Evolutionary conservation across 2,797 vertebrate species (phyloP), one percentile per base, ranked within the genome.

Genomic region (Florisuga fusca): DNA sequence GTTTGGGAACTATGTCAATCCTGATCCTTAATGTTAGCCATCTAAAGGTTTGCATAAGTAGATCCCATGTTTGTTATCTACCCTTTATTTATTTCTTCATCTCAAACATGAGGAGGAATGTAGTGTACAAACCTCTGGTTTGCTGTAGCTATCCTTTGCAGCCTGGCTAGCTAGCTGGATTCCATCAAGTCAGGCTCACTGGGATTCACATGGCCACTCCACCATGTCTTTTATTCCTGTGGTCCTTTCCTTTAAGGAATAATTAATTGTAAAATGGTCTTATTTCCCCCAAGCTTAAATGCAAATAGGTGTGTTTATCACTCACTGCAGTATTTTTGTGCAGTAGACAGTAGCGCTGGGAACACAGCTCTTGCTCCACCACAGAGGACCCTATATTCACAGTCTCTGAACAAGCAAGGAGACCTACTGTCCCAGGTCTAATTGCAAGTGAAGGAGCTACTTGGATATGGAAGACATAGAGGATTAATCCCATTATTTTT

Each of bases 401-500:
- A 22, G 31, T 31, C 18, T 41, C 31, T 74, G 6, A 15, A 15
- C 13, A 19, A 11, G 58, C 62, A 59, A 3, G 51, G 71, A 64
- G 59, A 59, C 29, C 26, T 51, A 10, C 57, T 80, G n/a, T 83
- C 61, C 78, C 78, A 67, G 0, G 72, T 34, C 61, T 90, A 74
- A 85, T 34, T 68, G 78, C 58, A 67, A 21, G 41, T 78, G 75
- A 76, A 80, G 33, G 58, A 93, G 5, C 54, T 66, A 4, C 66
- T 93, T 36, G 58, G 43, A 7, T 68, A 18, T 67, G 6, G 46
- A 66, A 84, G 53, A 81, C 33, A 25, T 67, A 51, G 51, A 43
- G 84, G 46, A 85, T 89, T 92, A 94, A 87, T 94, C 81, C 84
- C 29, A 45, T 93, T 93, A 71, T 66, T 89, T 90, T 85, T 89